Evolutionary conservation across 2,888 invertebrate genomes (phyloP).

Genomic region (Apotomis betuletana): DNA sequence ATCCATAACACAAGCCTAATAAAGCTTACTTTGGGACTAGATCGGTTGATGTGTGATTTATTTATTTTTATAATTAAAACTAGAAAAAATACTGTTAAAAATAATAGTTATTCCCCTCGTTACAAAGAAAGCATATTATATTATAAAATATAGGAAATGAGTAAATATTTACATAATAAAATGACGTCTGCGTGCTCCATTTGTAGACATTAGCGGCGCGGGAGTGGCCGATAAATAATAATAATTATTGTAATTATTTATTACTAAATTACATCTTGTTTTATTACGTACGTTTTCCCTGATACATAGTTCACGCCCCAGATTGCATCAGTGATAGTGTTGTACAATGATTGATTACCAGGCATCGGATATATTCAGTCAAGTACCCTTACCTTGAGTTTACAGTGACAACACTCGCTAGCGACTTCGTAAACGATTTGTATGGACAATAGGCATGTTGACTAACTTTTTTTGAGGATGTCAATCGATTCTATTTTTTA

Average conservation of each 20-base stretch:
- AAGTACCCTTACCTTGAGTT: too few relatives aligned
- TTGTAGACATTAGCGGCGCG: conserved; percentile 18
- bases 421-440: too few relatives aligned
- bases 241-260: conserved; percentile 18
- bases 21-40: too few relatives aligned
- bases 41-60: too few relatives aligned
- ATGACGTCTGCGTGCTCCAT: conserved; percentile 2
- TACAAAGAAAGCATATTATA: too few relatives aligned
- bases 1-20: too few relatives aligned
- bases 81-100: not conserved
- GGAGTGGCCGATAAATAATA: conserved; percentile 4
- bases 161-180: not conserved
- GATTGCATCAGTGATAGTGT: conserved; percentile 29
- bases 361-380: too few relatives aligned
- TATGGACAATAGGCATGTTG: too few relatives aligned
- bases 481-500: too few relatives aligned
- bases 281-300: conserved; percentile 17
- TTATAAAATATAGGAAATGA: not conserved
- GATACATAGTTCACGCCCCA: conserved; percentile 29
- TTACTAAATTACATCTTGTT: not conserved
- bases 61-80: not conserved
- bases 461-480: too few relatives aligned
- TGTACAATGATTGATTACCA: conserved; percentile 7
- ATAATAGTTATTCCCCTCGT: not conserved
- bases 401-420: too few relatives aligned